These are phyloP conservation scores for Pachymerium ferrugineum DNA, from an alignment of 2,888 invertebrate species.

Conservation along the genomic window DNA sequence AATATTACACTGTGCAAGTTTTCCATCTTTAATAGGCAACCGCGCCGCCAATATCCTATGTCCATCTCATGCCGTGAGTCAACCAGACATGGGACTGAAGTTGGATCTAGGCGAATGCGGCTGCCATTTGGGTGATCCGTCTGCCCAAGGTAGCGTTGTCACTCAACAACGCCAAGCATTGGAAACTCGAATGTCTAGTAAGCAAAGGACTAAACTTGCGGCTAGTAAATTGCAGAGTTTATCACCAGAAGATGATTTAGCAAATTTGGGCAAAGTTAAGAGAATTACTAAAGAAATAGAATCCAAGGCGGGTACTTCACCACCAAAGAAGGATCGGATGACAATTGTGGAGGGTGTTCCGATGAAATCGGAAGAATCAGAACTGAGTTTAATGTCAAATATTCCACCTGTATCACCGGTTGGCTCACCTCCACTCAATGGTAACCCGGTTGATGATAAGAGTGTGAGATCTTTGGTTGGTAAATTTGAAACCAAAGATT, in stretches of 20 bases:
- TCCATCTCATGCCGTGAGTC: constrained; percentile 31
- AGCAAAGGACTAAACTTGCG: background rate
- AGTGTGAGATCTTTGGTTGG: constrained; percentile 71
- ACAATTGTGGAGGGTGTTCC: background rate
- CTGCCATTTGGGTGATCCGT: constrained; percentile 33
- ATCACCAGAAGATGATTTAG: constrained; percentile 33
- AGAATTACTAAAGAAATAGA: constrained; percentile 84
- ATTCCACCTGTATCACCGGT: constrained; percentile 44
- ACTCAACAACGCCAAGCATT: constrained; percentile 38
- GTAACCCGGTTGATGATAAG: constrained; percentile 53
- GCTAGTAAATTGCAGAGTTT: background rate
- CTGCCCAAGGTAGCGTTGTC: constrained; percentile 39
- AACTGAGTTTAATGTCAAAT: too few species aligned
- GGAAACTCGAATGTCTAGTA: constrained; percentile 33
- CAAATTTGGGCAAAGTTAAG: constrained; percentile 67
- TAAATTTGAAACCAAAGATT: constrained; percentile 59
- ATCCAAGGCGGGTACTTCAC: constrained; percentile 38
- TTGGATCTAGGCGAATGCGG: constrained; percentile 27
- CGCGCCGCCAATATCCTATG: background rate
- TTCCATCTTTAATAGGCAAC: constrained; percentile 41
- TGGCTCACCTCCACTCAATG: constrained; percentile 43
- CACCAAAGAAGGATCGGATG: background rate
- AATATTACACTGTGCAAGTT: constrained; percentile 45
- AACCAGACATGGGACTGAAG: constrained; percentile 34
- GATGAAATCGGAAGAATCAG: background rate